phyloP scores from a whole-genome alignment of 2,888 invertebrate species.

The Thalpophila matura region DNA sequence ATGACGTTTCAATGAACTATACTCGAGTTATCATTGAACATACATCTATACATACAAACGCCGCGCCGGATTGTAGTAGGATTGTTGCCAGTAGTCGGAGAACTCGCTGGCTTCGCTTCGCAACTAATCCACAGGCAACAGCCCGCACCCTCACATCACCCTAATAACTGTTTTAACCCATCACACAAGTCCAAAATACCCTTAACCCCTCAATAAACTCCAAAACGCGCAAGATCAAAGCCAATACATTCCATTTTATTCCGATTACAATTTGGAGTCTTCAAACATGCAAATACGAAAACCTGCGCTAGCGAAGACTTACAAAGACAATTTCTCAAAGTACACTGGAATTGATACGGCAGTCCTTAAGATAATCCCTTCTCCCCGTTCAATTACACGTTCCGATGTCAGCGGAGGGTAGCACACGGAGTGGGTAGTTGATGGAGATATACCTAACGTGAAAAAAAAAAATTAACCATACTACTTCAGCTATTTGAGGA shows the following conservation, averaged over 20 bases:
- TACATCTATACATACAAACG: too few relatives aligned
- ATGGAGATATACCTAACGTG: not conserved
- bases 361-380: constrained; percentile 61
- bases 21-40: too few relatives aligned
- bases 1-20: too few relatives aligned
- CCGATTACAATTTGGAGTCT: constrained; percentile 22
- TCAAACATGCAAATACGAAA: constrained; percentile 32
- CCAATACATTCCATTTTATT: constrained; percentile 31
- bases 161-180: not conserved
- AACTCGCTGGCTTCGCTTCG: too few relatives aligned
- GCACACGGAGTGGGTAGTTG: not conserved
- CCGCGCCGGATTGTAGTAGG: too few relatives aligned
- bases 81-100: too few relatives aligned
- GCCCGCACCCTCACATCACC: too few relatives aligned
- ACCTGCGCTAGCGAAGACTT: constrained; percentile 35
- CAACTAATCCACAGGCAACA: too few relatives aligned
- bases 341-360: constrained; percentile 59
- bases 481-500: too few relatives aligned
- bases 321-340: constrained; percentile 55
- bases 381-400: constrained; percentile 66
- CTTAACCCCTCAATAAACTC: constrained; percentile 14
- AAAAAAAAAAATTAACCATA: too few relatives aligned
- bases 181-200: constrained; percentile 9
- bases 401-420: constrained; percentile 48
- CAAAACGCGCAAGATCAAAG: constrained; percentile 28